Evolutionary conservation across 1,140 invertebrate species (phyloP).

Genomic region (Phenacoccus solenopsis): DNA sequence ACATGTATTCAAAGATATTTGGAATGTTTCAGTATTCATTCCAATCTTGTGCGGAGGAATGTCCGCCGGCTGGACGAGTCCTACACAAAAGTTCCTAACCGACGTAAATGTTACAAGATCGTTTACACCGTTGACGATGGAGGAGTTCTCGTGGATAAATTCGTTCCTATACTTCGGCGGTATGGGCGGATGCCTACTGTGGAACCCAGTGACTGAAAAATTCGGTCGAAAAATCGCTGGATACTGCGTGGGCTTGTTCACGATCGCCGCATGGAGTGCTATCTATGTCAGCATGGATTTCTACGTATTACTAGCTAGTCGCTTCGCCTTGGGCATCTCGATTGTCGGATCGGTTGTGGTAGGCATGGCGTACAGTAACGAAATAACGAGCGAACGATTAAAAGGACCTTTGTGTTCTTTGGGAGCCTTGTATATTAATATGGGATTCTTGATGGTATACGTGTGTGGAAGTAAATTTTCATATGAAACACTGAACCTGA

Average conservation of each 20-base stretch:
- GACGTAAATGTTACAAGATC: background rate
- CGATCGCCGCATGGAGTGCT: conserved; percentile 58
- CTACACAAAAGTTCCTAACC: background rate
- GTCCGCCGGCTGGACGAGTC: background rate
- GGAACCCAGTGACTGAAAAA: conserved; percentile 53
- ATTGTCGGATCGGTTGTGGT: conserved; percentile 66
- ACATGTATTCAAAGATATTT: too few relatives aligned
- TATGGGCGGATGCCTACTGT: conserved; percentile 54
- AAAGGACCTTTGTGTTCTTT: conserved; percentile 66
- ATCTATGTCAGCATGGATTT: conserved; percentile 50
- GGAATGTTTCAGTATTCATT: background rate
- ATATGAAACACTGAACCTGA: conserved; percentile 50
- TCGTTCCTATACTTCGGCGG: conserved; percentile 67
- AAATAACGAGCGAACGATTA: conserved; percentile 67
- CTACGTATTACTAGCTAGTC: conserved; percentile 50
- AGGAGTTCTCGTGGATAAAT: conserved; percentile 50
- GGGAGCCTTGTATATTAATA: conserved; percentile 65
- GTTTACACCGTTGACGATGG: conserved; percentile 32
- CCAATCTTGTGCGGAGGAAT: background rate
- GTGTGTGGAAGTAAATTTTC: conserved; percentile 48
- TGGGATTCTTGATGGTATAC: conserved; percentile 69
- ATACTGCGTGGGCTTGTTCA: conserved; percentile 52
- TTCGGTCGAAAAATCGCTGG: conserved; percentile 62
- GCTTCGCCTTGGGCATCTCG: conserved; percentile 58
- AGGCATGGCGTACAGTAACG: conserved; percentile 72